Base-by-base conservation (phyloP, 2,888 invertebrate genomes). In the Tachystola acroxantha region DNA sequence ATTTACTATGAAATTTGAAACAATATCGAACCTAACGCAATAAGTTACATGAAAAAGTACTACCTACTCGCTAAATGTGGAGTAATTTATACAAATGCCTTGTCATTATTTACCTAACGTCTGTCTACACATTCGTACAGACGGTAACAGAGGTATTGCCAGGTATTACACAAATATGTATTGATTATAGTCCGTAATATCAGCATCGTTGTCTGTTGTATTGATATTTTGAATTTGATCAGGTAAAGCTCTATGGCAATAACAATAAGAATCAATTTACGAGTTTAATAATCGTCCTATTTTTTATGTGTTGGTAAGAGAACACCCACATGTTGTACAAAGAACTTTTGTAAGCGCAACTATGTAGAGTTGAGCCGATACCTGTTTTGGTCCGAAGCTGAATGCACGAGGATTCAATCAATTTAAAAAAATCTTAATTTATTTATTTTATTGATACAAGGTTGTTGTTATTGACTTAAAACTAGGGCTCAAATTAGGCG, bases 71-170 rank as follows among this genome's bases (percentile, higher is more conserved):
- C 36, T 40, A 37, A 42, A 39, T 38, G 19, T 40, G 36, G 35
- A 36, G 44, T 44, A 46, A 43, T 44, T 42, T 40, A 34, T 39
- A 41, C 39, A 39, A 47, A 45, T 39, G 35, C 37, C 32, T 34
- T 37, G 40, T 44, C 46, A 47, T 47, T 47, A 44, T 47, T 44
- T 44, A 36, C 28, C 16, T 34, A 19, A 27, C 22, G 10, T 32
- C 32, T 12, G 10, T 32, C 32, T 12, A 22, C 32, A 32, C 22
- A 29, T 27, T 4, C 2, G 26, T 26, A 27, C 27, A 27, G 24
- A n/a, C n/a, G n/a, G n/a, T n/a, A n/a, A n/a, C n/a, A n/a, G n/a
- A n/a, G n/a, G n/a, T n/a, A n/a, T n/a, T n/a, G n/a, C n/a, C n/a
- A n/a, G n/a, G n/a, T n/a, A n/a, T n/a, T n/a, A n/a, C n/a, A n/a